These are phyloP conservation scores for Zelostemma sp. DNA, from an alignment of 1,140 invertebrate species.

Conservation along the genomic window DNA sequence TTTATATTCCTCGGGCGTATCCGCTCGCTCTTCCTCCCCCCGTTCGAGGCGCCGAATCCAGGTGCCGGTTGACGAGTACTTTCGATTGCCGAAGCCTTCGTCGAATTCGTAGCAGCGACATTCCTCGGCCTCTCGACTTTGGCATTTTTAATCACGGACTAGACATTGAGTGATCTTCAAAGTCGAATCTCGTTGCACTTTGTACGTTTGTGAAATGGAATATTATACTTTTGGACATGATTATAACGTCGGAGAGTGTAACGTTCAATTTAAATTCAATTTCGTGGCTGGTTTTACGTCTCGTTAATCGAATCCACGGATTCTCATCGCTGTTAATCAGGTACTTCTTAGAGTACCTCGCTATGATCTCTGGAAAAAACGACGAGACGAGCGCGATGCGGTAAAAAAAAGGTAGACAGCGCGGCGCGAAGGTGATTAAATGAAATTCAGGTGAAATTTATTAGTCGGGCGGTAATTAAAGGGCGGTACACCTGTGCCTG, in stretches of 20 bases:
- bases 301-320: constrained; percentile 41
- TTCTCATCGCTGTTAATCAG: constrained; percentile 31
- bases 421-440: constrained; percentile 53
- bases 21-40: constrained; percentile 33
- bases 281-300: constrained; percentile 29
- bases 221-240: no score
- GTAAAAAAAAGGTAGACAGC: constrained; percentile 40
- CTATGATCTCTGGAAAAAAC: constrained; percentile 25
- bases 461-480: constrained; percentile 61
- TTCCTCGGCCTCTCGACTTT: no score
- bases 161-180: no score
- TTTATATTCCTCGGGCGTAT: constrained; percentile 65
- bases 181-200: no score
- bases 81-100: constrained; percentile 45
- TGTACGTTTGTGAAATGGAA: no score
- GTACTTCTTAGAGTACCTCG: constrained; percentile 18
- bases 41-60: constrained; percentile 28
- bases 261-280: constrained; percentile 45
- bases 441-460: constrained; percentile 62
- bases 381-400: constrained; percentile 33
- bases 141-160: constrained; percentile 34
- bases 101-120: constrained; percentile 35
- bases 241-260: constrained; percentile 15
- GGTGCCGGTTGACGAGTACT: constrained; percentile 44
- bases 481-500: constrained; percentile 53